Evolutionary conservation across 2,888 invertebrate genomes (phyloP).

Genomic region (Lordiphosa andalusiaca): DNA sequence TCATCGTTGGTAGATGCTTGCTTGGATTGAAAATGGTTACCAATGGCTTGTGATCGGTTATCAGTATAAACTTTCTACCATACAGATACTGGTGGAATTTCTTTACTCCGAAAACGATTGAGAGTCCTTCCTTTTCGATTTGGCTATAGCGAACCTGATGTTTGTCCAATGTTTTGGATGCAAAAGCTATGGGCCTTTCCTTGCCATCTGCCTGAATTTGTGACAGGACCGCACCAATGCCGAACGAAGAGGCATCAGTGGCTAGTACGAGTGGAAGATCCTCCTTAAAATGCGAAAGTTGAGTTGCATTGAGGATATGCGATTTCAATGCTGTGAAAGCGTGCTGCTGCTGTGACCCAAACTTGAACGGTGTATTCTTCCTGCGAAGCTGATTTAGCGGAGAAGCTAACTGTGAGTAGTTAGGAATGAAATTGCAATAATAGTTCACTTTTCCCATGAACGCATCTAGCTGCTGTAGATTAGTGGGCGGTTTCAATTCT

Average conservation of each 20-base stretch:
- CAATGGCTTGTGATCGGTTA: slow-evolving; percentile 1
- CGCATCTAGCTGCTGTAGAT: slow-evolving; percentile 33
- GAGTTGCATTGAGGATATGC: neutral
- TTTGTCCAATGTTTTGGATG: slow-evolving; percentile 1
- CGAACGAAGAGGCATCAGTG: neutral
- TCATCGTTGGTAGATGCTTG: slow-evolving; percentile 6
- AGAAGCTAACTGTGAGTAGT: slow-evolving; percentile 13
- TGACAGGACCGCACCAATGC: too few relatives aligned
- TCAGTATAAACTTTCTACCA: slow-evolving; percentile 8
- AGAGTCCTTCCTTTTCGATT: slow-evolving; percentile 10
- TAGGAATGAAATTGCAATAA: slow-evolving; percentile 44
- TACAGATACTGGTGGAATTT: slow-evolving; percentile 5
- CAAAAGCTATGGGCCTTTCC: neutral
- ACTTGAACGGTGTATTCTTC: too few relatives aligned
- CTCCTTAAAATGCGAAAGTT: neutral
- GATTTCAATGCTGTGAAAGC: too few relatives aligned
- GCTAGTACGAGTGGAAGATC: neutral
- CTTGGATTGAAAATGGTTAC: too few relatives aligned
- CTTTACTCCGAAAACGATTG: neutral
- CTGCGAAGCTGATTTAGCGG: neutral
- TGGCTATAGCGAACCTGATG: neutral
- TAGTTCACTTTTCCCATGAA: slow-evolving; percentile 70
- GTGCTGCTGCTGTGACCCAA: too few relatives aligned
- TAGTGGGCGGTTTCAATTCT: neutral
- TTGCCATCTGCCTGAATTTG: too few relatives aligned